Conservation (phyloP, 1,140 invertebrate genomes). For the Caerostris extrusa region DNA sequence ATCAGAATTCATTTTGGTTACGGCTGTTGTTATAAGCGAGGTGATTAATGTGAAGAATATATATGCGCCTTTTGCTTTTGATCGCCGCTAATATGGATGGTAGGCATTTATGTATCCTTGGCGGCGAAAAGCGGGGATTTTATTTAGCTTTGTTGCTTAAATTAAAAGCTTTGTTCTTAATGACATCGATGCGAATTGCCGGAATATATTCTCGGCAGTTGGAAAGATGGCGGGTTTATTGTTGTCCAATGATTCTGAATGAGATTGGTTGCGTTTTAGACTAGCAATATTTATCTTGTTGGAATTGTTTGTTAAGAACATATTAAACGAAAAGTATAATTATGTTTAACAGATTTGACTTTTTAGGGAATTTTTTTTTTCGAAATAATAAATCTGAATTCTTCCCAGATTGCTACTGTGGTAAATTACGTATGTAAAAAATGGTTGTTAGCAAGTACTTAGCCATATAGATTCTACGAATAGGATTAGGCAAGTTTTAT, state of each 20-base stretch:
- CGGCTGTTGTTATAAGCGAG: not conserved
- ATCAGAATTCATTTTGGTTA: constrained; percentile 24
- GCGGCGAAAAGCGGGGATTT: not conserved
- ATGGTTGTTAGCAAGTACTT: too few relatives aligned
- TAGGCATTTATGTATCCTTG: not conserved
- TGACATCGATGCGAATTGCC: not conserved
- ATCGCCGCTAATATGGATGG: not conserved
- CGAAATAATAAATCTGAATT: too few relatives aligned
- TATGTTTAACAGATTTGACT: too few relatives aligned
- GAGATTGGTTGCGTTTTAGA: not conserved
- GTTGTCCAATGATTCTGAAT: not conserved
- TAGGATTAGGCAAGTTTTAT: too few relatives aligned
- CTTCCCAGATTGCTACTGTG: too few relatives aligned
- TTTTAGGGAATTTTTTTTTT: too few relatives aligned
- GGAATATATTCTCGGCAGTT: not conserved
- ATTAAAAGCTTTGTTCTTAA: constrained; percentile 16
- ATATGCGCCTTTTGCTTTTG: not conserved
- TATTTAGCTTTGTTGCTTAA: not conserved
- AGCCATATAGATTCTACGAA: too few relatives aligned
- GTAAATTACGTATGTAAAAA: too few relatives aligned
- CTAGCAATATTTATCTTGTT: too few relatives aligned
- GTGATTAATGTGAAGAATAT: constrained; percentile 42
- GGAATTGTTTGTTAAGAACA: too few relatives aligned
- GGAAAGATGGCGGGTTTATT: not conserved
- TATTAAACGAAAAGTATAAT: too few relatives aligned